Evolutionary conservation across 1,140 invertebrate species (phyloP).

Genomic region (Eupristina koningsbergeri): DNA sequence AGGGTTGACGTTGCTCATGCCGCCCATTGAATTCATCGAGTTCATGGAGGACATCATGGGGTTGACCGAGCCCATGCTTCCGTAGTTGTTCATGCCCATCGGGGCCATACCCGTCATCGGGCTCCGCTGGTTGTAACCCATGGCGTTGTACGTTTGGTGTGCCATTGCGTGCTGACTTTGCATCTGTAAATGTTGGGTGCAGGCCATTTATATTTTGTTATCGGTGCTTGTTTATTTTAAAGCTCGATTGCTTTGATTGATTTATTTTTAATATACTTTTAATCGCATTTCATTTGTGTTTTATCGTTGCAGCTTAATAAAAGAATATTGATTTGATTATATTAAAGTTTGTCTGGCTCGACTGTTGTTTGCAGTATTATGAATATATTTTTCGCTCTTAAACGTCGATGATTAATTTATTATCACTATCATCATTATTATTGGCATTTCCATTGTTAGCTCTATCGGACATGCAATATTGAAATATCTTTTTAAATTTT

Average conservation of each 20-base stretch:
- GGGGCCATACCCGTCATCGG: constrained; percentile 71
- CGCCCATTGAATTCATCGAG: constrained; percentile 70
- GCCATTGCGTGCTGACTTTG: constrained; percentile 59
- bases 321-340: constrained; percentile 8
- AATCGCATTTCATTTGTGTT: background rate
- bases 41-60: constrained; percentile 67
- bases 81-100: constrained; percentile 65
- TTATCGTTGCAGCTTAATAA: background rate
- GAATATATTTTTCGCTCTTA: background rate
- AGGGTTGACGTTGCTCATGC: constrained; percentile 72
- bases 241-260: constrained; percentile 4
- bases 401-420: background rate
- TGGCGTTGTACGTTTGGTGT: constrained; percentile 70
- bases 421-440: background rate
- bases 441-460: background rate
- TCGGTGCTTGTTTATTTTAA: background rate
- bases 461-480: background rate
- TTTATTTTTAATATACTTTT: constrained; percentile 15
- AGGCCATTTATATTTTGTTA: background rate
- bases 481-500: background rate
- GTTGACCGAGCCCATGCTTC: constrained; percentile 71
- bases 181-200: constrained; percentile 52
- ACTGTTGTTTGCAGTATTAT: background rate
- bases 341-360: constrained; percentile 13
- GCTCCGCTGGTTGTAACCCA: constrained; percentile 74